phyloP scores from a whole-genome alignment of 2,797 vertebrate species.

The Sarcoramphus papa region DNA sequence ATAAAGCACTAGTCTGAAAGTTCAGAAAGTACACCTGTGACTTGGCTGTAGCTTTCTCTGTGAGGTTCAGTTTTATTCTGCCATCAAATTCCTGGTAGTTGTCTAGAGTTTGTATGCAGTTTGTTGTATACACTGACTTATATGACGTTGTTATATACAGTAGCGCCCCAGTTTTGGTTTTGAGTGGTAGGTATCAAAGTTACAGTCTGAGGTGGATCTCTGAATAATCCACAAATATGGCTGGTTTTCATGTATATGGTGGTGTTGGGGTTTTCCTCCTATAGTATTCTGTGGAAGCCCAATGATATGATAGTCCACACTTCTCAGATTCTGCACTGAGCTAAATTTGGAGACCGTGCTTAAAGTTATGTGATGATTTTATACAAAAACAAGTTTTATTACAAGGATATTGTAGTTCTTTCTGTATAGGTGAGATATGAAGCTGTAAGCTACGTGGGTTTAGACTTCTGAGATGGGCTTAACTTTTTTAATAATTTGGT shows the following conservation, averaged over 20 bases:
- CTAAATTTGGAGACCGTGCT: neutral
- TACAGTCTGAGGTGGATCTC: neutral
- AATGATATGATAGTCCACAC: accelerated
- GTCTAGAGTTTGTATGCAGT: accelerated
- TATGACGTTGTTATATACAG: neutral
- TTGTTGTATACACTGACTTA: neutral
- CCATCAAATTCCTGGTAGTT: neutral
- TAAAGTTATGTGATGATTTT: neutral
- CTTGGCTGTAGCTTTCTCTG: neutral
- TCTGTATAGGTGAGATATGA: neutral
- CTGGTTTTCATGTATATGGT: neutral
- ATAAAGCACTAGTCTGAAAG: neutral
- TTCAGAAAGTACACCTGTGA: neutral
- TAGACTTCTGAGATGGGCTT: neutral
- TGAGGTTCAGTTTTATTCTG: neutral
- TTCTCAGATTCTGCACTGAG: neutral
- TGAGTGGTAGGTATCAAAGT: neutral
- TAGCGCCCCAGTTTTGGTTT: neutral
- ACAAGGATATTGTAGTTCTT: neutral
- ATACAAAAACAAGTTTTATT: neutral
- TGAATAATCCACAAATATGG: neutral
- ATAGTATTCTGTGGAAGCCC: accelerated
- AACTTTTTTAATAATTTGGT: neutral
- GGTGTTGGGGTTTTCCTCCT: neutral
- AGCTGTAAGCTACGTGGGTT: neutral